Evolutionary conservation across 2,113 vertebrate genomes (phyloP), one percentile per base, ranked within the genome.

Genomic region (Cichladusa arquata): DNA sequence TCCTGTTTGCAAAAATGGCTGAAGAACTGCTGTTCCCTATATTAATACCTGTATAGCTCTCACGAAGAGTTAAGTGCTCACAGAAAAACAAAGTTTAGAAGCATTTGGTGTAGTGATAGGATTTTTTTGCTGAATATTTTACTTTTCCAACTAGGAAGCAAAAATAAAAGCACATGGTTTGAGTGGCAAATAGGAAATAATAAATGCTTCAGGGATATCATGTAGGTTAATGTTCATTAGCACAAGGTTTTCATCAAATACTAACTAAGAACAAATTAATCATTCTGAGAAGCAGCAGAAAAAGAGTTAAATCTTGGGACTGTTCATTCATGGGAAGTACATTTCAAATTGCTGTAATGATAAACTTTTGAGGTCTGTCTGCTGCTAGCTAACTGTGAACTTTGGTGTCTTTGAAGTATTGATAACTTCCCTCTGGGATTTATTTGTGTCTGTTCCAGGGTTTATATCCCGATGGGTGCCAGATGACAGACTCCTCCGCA

Each of bases 331-430:
- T 1, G 0, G 38, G 56, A 76, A 87, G 51, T 48, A 29, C 24
- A 67, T 83, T 86, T 92, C 19, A 19, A 56, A 60, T 56, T 86
- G 78, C 69, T 14, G 1, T 66, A 80, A 65, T 25, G 62, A 69
- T 28, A 81, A 92, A 88, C 38, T 92, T 92, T 42, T 67, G 81
- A 92, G 90, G 31, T 80, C 44, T 93, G 50, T 54, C 54, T 83
- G 58, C 71, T 54, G 47, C 74, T 69, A 91, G 71, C 71, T 92
- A 47, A 51, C 62, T 54, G 45, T 69, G 56, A 96, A 88, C 78
- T 94, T 72, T 56, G 66, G 54, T 88, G 96, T 77, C 90, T 97
- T 94, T 96, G 81, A 96, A 96, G 88, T 71, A 73, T 28, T 88
- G 74, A 44, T 66, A 40, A 91, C 19, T 94, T 93, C 79, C 90